Percentiles rank a stretch among this genome's conserved stretches.
phyloP scores from a whole-genome alignment of 1,140 invertebrate species.

The Metopolophium dirhodum region DNA sequence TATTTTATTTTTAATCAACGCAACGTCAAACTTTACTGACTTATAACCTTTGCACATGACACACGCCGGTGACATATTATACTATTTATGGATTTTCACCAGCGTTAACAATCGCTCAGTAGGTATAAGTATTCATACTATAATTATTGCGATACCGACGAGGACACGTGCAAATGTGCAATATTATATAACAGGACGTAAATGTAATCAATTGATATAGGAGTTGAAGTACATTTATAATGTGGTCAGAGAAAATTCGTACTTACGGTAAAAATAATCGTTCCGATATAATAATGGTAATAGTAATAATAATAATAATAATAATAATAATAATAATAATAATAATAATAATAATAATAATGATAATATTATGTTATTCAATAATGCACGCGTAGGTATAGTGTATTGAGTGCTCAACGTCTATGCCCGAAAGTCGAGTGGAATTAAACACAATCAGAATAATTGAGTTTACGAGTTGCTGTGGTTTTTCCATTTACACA shows the following conservation, averaged over 20 bases:
- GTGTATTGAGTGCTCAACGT: background rate
- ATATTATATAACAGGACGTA: background rate
- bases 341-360: too few relatives aligned
- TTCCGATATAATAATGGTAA: background rate
- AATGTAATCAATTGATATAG: background rate
- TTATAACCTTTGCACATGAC: background rate
- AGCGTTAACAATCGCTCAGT: background rate
- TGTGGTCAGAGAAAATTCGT: background rate
- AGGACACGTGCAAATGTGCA: background rate
- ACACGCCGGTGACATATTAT: background rate
- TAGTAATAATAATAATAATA: too few relatives aligned
- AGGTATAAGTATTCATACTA: background rate
- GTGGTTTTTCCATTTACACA: background rate
- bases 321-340: too few relatives aligned
- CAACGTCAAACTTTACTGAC: background rate
- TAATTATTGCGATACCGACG: background rate
- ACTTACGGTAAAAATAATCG: background rate
- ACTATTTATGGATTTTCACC: background rate
- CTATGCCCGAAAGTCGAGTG: background rate
- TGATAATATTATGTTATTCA: background rate
- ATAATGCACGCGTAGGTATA: background rate
- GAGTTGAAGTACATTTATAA: background rate
- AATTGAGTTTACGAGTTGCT: background rate
- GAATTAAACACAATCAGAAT: background rate
- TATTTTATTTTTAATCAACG: constrained; percentile 1